Conservation (phyloP, 1,140 invertebrate species). For the Caerostris extrusa region DNA sequence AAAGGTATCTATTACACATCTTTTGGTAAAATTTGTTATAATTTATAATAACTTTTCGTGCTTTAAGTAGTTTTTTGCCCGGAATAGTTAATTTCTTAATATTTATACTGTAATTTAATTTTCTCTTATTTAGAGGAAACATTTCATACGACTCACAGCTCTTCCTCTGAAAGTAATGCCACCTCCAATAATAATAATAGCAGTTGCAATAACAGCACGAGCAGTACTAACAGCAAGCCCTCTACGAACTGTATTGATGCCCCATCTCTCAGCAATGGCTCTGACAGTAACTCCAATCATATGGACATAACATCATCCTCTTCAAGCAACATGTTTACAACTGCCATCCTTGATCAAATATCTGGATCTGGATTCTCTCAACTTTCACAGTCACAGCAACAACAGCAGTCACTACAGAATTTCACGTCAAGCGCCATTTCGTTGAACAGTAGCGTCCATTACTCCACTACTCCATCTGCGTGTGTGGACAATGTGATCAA, state of each 20-base stretch:
- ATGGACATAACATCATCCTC: slow-evolving; percentile 21
- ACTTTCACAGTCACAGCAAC: slow-evolving; percentile 71
- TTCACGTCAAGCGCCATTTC: slow-evolving; percentile 76
- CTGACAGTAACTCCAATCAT: slow-evolving; percentile 45
- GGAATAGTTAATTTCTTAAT: not conserved
- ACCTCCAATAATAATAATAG: slow-evolving; percentile 33
- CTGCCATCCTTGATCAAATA: slow-evolving; percentile 76
- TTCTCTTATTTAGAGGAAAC: slow-evolving; percentile 57
- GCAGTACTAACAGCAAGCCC: slow-evolving; percentile 15
- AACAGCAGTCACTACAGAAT: slow-evolving; percentile 74
- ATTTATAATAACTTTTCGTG: not conserved
- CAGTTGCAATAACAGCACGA: slow-evolving; percentile 45
- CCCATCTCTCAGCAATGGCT: slow-evolving; percentile 8
- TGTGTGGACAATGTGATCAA: slow-evolving; percentile 76
- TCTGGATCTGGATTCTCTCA: slow-evolving; percentile 63
- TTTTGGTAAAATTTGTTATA: not conserved
- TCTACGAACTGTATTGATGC: slow-evolving; percentile 65
- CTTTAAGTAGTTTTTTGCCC: not conserved
- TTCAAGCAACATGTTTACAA: slow-evolving; percentile 62
- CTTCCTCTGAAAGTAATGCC: slow-evolving; percentile 43
- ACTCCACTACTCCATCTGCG: slow-evolving; percentile 57
- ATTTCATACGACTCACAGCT: slow-evolving; percentile 59
- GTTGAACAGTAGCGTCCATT: slow-evolving; percentile 79
- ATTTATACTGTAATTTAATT: not conserved
- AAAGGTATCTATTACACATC: slow-evolving; percentile 41